phyloP scores from a whole-genome alignment of 1,140 invertebrate species.

The Pseudoatta argentina region DNA sequence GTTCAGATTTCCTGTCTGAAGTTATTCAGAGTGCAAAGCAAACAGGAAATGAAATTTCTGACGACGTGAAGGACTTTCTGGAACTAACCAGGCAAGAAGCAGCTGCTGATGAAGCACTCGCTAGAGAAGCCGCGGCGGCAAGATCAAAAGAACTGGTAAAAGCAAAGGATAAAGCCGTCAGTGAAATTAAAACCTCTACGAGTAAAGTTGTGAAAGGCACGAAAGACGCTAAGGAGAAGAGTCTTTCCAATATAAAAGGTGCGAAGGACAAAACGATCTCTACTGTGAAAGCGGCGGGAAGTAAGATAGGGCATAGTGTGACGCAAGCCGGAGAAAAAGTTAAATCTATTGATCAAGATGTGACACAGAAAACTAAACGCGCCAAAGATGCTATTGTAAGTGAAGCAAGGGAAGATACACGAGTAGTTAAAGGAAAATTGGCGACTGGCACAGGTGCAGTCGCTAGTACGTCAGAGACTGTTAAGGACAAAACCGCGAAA shows the following conservation, averaged over 20 bases:
- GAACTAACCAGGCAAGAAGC: constrained; percentile 77
- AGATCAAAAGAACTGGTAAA: constrained; percentile 50
- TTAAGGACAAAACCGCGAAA: constrained; percentile 64
- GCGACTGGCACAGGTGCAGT: background rate
- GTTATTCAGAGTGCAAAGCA: constrained; percentile 75
- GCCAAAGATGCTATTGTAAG: constrained; percentile 52
- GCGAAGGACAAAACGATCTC: constrained; percentile 41
- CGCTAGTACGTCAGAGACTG: constrained; percentile 8
- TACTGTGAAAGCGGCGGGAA: constrained; percentile 1
- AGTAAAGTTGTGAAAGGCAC: constrained; percentile 57
- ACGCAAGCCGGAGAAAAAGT: constrained; percentile 35
- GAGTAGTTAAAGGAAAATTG: constrained; percentile 35
- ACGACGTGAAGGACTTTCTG: constrained; percentile 80
- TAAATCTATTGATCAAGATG: constrained; percentile 10
- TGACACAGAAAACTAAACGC: constrained; percentile 39
- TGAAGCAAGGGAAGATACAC: constrained; percentile 48
- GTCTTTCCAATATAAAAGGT: constrained; percentile 33
- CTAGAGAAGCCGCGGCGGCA: constrained; percentile 24
- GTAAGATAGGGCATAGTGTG: background rate
- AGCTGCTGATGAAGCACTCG: constrained; percentile 67
- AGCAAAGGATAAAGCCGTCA: constrained; percentile 60
- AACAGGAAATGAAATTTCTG: constrained; percentile 79
- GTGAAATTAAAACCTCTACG: constrained; percentile 36
- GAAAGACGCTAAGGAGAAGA: constrained; percentile 69
- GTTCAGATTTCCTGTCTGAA: constrained; percentile 66